phyloP scores from a whole-genome alignment of 2,888 invertebrate species.

The Cotesia congregata region DNA sequence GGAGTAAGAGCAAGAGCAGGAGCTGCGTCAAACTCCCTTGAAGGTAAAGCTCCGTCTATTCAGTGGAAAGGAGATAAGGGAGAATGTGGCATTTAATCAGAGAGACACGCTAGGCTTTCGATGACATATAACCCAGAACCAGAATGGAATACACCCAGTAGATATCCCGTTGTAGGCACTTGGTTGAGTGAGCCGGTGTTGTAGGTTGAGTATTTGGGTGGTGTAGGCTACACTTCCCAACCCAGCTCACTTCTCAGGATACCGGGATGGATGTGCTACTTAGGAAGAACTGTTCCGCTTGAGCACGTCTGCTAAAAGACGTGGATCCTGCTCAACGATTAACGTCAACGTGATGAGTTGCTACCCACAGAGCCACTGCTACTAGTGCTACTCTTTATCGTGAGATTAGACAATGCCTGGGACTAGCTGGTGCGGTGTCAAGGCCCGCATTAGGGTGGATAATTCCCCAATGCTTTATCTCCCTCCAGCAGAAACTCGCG shows the following conservation, averaged over 20 bases:
- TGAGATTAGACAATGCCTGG: conserved; percentile 48
- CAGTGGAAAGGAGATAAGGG: conserved; percentile 6
- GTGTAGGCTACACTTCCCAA: neutral
- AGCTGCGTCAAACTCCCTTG: too few species aligned
- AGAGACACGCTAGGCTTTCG: conserved; percentile 9
- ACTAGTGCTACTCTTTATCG: conserved; percentile 43
- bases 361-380: conserved; percentile 29
- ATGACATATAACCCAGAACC: conserved; percentile 21
- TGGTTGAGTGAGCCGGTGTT: neutral
- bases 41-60: neutral
- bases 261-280: neutral
- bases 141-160: neutral
- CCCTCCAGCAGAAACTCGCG: conserved; percentile 45
- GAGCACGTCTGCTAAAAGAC: conserved; percentile 20
- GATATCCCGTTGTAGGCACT: neutral
- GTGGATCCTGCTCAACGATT: conserved; percentile 43
- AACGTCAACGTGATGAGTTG: conserved; percentile 46
- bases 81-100: conserved; percentile 26
- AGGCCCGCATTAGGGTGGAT: conserved; percentile 2
- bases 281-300: conserved; percentile 18
- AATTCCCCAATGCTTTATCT: conserved; percentile 46
- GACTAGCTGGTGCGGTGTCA: neutral
- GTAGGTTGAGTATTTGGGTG: conserved; percentile 1
- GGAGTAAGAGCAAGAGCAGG: too few species aligned
- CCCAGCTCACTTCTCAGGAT: neutral